Conservation (phyloP, 64 coral and sea anemone genomes). For the Trachythela sp. region DNA sequence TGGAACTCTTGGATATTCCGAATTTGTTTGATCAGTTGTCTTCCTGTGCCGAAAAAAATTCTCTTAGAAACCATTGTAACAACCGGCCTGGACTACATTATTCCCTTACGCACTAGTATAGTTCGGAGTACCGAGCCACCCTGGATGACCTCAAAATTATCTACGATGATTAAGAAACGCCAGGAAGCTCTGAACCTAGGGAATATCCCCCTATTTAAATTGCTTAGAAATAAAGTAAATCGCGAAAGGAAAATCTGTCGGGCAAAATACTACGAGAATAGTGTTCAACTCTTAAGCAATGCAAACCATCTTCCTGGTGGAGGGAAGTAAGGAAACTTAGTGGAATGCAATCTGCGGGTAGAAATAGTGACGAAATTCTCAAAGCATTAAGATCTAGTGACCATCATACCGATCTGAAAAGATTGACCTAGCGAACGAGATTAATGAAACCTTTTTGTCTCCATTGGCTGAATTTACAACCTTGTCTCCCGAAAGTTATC, state of each 20-base stretch:
- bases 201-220: constrained; percentile 28
- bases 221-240: constrained; percentile 48
- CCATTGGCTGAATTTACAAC: constrained; percentile 31
- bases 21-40: background rate
- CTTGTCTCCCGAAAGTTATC: background rate
- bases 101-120: background rate
- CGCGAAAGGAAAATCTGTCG: constrained; percentile 37
- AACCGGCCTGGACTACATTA: constrained; percentile 23
- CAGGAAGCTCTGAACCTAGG: constrained; percentile 46
- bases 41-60: constrained; percentile 39
- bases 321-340: constrained; percentile 54
- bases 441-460: constrained; percentile 40
- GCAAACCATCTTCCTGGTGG: constrained; percentile 48
- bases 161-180: constrained; percentile 47
- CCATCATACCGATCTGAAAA: background rate
- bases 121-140: background rate
- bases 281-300: constrained; percentile 50
- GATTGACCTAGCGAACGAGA: constrained; percentile 31
- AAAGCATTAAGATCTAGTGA: constrained; percentile 34
- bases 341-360: background rate
- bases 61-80: constrained; percentile 48
- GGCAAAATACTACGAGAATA: constrained; percentile 35
- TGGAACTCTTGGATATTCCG: constrained; percentile 16
- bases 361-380: constrained; percentile 28
- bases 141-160: constrained; percentile 46